phyloP scores from a whole-genome alignment of 1,140 invertebrate genomes.

The Papilio aristodemus region DNA sequence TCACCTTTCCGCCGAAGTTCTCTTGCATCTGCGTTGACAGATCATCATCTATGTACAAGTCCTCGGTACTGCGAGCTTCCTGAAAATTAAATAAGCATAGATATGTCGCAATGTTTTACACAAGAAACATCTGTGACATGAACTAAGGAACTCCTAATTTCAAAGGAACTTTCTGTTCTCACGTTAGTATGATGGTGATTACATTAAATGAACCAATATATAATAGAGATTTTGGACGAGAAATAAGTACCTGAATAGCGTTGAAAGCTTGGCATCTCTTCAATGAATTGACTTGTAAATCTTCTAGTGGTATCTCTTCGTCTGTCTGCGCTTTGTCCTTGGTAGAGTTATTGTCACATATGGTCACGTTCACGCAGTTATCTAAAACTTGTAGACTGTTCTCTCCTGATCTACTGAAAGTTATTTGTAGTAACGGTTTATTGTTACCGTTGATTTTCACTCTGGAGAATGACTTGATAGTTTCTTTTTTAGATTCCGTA shows the following conservation, averaged over 20 bases:
- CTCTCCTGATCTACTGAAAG: slow-evolving; percentile 62
- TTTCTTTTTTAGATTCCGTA: slow-evolving; percentile 43
- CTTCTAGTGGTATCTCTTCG: slow-evolving; percentile 54
- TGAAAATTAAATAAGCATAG: slow-evolving; percentile 42
- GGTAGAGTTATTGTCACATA: slow-evolving; percentile 48
- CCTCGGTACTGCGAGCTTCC: slow-evolving; percentile 79
- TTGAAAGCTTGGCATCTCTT: slow-evolving; percentile 78
- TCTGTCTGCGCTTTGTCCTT: slow-evolving; percentile 54
- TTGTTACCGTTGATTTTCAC: slow-evolving; percentile 73
- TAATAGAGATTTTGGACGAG: too few species aligned
- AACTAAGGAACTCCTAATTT: too few species aligned
- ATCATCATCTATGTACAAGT: slow-evolving; percentile 79
- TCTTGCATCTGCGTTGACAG: slow-evolving; percentile 74
- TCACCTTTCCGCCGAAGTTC: slow-evolving; percentile 70
- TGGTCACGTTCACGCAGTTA: slow-evolving; percentile 66
- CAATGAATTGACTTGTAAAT: slow-evolving; percentile 59
- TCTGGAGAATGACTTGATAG: slow-evolving; percentile 60
- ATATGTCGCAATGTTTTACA: slow-evolving; percentile 29
- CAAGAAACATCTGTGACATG: too few species aligned
- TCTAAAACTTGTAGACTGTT: slow-evolving; percentile 69
- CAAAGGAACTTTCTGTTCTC: too few species aligned
- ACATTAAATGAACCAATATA: too few species aligned
- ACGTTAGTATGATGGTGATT: slow-evolving; percentile 28
- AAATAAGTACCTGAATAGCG: slow-evolving; percentile 75
- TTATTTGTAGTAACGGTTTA: slow-evolving; percentile 69